phyloP scores from a whole-genome alignment of 2,113 vertebrate genomes.

The Pseudorectes ferrugineus region DNA sequence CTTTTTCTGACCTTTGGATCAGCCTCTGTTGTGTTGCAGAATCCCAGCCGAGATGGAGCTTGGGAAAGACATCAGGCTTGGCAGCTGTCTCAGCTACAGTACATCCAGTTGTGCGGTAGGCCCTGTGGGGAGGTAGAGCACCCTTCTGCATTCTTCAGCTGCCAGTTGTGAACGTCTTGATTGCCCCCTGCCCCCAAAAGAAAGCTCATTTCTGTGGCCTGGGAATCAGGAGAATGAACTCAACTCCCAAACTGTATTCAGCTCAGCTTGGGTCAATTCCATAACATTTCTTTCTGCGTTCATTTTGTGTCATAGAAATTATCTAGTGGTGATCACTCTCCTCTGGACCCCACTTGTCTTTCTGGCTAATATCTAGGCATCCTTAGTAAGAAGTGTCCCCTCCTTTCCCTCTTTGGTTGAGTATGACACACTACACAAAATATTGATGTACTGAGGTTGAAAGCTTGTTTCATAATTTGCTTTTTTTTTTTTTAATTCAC shows the following conservation, averaged over 20 bases:
- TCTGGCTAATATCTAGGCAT: background rate
- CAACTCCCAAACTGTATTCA: background rate
- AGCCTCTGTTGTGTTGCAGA: background rate
- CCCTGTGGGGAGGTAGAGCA: background rate
- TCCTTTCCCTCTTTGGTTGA: background rate
- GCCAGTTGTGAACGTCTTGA: background rate
- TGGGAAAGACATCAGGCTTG: background rate
- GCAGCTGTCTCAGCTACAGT: background rate
- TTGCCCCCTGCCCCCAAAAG: background rate
- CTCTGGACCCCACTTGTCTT: background rate
- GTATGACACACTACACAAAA: background rate
- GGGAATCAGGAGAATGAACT: background rate
- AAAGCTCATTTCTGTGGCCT: background rate
- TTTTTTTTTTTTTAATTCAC: background rate
- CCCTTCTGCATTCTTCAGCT: background rate
- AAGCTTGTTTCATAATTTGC: background rate
- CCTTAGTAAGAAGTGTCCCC: background rate
- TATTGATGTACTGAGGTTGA: background rate
- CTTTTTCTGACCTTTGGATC: conserved; percentile 29
- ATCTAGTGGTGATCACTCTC: background rate
- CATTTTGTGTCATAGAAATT: background rate
- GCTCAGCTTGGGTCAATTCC: background rate
- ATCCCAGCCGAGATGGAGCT: background rate
- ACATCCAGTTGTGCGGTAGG: background rate
- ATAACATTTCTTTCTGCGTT: background rate